Percentiles rank a stretch among this genome's conserved stretches.
phyloP scores from a whole-genome alignment of 2,113 vertebrate genomes.

The Oncorhynchus mykiss region DNA sequence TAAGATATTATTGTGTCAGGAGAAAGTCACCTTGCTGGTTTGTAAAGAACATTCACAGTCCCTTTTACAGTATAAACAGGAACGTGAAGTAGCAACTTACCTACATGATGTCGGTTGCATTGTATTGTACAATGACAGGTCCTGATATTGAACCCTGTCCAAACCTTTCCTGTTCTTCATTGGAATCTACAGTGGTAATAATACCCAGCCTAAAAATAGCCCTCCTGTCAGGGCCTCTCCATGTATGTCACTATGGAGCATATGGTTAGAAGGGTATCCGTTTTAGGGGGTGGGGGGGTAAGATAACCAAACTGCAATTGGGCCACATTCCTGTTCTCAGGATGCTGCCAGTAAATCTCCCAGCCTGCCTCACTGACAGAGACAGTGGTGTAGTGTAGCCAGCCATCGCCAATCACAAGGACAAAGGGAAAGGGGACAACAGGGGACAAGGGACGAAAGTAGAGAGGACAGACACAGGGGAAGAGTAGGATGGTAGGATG shows the following conservation, averaged over 20 bases:
- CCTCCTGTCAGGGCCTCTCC: constrained; percentile 54
- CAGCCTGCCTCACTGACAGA: constrained; percentile 3
- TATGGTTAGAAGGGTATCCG: constrained; percentile 25
- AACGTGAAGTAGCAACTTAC: neutral
- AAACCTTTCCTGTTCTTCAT: constrained; percentile 40
- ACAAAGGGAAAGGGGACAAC: constrained; percentile 3
- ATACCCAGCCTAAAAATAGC: constrained; percentile 73
- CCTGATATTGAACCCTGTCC: constrained; percentile 16
- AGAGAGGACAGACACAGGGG: neutral
- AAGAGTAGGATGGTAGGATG: neutral
- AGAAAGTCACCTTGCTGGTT: constrained; percentile 30
- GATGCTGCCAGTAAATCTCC: constrained; percentile 46
- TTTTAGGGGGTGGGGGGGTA: constrained; percentile 19
- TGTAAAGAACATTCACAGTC: constrained; percentile 52
- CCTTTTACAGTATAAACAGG: neutral
- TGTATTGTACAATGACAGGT: neutral
- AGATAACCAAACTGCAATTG: constrained; percentile 32
- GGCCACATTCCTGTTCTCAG: constrained; percentile 45
- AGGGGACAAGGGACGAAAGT: no score
- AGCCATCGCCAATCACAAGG: constrained; percentile 10
- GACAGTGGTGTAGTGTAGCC: neutral
- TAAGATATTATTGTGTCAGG: neutral
- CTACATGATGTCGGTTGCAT: neutral
- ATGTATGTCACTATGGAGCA: constrained; percentile 49
- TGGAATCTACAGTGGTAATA: constrained; percentile 67